Evolutionary conservation across 2,888 invertebrate species (phyloP), one percentile per base, ranked within the genome.

Genomic region (Drosophila nigritarsus): DNA sequence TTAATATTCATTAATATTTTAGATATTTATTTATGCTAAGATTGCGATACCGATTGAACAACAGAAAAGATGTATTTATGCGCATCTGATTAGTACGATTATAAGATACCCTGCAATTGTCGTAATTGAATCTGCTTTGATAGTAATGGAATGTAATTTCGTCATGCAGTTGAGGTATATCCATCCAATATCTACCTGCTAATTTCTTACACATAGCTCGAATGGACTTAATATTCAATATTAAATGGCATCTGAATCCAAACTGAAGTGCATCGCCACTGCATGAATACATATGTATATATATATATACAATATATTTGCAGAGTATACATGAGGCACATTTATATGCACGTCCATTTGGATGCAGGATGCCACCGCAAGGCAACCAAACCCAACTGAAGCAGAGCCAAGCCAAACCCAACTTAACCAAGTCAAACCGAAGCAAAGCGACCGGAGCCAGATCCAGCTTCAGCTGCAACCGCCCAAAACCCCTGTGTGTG

Each of bases 311-410:
- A 54, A 24, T 45, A 6, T 54, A 36, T 27, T 54, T 27, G 34
- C 18, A 36, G 53, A 27, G 68, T 65, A 60, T 66, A 13, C 15
- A 27, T 40, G n/a, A 0, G 7, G 15, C 18, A 20, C 18, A 27
- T 32, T 24, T 24, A 45, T 40, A 13, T 36, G 13, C 36, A 20
- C 32, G n/a, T 27, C 9, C 2, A 13, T 30, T n/a, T n/a, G 8
- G n/a, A 15, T 63, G 18, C 59, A 65, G 77, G 74, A 70, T 79
- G 78, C 75, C 65, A 71, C 78, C 83, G 48, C 80, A 72, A 67
- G 45, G 48, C 65, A 65, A 56, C 73, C 51, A 53, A 51, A 55
- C 30, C 20, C 54, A 69, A 54, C 59, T 29, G 55, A 71, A 60
- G 5, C 38, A 38, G 29, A n/a, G n/a, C 30, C 54, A 72, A 68